A percentile compares a stretch with the other conserved stretches of the same genome.
These are phyloP conservation scores for Heteromyza rotundicornis DNA, from an alignment of 2,888 invertebrate genomes.

Conservation along the genomic window DNA sequence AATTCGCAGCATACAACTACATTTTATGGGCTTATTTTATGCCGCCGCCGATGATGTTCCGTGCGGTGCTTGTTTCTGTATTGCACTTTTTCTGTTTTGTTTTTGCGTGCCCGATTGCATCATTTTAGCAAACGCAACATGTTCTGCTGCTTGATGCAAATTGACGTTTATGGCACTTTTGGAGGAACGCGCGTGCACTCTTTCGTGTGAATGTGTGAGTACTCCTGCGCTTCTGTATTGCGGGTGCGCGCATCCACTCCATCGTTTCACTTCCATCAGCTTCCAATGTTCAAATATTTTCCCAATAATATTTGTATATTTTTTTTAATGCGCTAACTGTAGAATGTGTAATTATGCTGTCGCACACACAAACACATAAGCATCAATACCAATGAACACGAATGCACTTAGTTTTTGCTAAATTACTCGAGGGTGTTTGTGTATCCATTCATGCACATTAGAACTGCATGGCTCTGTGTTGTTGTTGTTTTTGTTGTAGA, in stretches of 20 bases:
- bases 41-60: too few species aligned
- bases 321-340: not conserved
- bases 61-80: slow-evolving; percentile 28
- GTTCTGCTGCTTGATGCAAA: too few species aligned
- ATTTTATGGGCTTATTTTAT: too few species aligned
- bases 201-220: slow-evolving; percentile 9
- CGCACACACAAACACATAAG: not conserved
- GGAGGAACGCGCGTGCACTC: not conserved
- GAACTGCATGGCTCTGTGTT: not conserved
- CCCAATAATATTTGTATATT: not conserved
- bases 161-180: slow-evolving; percentile 10
- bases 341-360: not conserved
- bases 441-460: not conserved
- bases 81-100: slow-evolving; percentile 23
- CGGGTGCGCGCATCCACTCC: too few species aligned
- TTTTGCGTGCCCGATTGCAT: not conserved
- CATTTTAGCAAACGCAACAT: not conserved
- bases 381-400: not conserved
- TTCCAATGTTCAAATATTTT: too few species aligned
- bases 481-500: slow-evolving; percentile 5
- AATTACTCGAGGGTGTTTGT: slow-evolving; percentile 16
- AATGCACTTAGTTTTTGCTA: slow-evolving; percentile 16
- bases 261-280: too few species aligned
- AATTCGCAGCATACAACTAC: not conserved
- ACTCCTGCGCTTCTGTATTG: slow-evolving; percentile 1